Evolutionary conservation across 2,888 invertebrate genomes (phyloP).

Genomic region (Malachius bipustulatus): DNA sequence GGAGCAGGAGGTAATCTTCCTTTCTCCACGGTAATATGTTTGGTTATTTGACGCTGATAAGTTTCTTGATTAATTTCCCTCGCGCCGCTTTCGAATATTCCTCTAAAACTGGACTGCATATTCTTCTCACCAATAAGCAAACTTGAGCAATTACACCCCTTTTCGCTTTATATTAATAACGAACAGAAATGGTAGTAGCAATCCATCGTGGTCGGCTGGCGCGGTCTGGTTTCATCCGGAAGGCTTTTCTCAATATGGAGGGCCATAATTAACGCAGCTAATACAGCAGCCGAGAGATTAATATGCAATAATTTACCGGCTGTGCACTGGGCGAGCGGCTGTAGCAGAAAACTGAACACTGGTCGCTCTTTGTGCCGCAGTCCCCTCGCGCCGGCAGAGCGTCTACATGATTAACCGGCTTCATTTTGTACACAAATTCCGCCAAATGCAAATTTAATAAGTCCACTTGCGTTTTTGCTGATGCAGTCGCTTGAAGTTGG

Average conservation of each 20-base stretch:
- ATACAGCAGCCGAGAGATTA: constrained; percentile 40
- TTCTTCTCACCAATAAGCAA: too few relatives aligned
- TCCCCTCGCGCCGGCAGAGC: constrained; percentile 24
- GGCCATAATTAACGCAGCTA: constrained; percentile 39
- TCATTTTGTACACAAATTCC: constrained; percentile 38
- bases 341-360: constrained; percentile 36
- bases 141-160: too few relatives aligned
- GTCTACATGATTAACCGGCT: constrained; percentile 37
- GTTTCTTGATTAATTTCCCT: too few relatives aligned
- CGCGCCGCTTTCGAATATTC: too few relatives aligned
- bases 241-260: constrained; percentile 35
- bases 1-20: too few relatives aligned
- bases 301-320: constrained; percentile 40
- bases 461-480: constrained; percentile 17
- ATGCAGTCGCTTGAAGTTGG: not conserved
- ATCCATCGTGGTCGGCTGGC: constrained; percentile 24
- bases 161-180: too few relatives aligned
- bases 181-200: not conserved
- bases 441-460: constrained; percentile 37
- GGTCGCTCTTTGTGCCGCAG: constrained; percentile 32
- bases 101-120: too few relatives aligned
- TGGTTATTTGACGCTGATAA: too few relatives aligned
- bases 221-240: constrained; percentile 29
- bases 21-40: too few relatives aligned
- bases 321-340: constrained; percentile 31